phyloP scores from a whole-genome alignment of 2,113 vertebrate species.

The western clawed frog (Xenopus tropicalis) region DNA sequence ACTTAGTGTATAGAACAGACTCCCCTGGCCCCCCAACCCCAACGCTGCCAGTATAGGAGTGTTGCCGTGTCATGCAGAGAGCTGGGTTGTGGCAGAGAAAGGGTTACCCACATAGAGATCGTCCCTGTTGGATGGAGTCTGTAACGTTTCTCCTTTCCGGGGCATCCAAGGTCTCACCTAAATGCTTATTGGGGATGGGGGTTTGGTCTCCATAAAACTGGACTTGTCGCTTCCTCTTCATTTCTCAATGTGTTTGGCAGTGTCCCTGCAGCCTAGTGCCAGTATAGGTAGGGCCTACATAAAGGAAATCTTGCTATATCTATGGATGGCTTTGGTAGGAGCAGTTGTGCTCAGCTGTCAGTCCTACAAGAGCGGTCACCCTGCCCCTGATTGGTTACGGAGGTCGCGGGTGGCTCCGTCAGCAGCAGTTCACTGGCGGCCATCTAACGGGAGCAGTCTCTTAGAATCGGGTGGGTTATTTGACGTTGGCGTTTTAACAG shows the following conservation, averaged over 20 bases:
- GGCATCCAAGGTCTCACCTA: not conserved
- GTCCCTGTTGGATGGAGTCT: not conserved
- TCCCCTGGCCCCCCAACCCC: not conserved
- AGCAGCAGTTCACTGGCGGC: not conserved
- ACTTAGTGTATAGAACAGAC: constrained; percentile 14
- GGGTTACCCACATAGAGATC: no score
- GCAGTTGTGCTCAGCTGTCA: not conserved
- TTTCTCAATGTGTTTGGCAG: not conserved
- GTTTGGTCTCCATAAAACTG: not conserved
- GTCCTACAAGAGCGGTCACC: not conserved
- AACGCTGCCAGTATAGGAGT: not conserved
- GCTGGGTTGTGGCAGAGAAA: not conserved
- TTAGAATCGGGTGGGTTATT: not conserved
- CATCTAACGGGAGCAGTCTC: constrained; percentile 8
- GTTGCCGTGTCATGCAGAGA: not conserved
- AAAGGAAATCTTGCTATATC: constrained; percentile 9
- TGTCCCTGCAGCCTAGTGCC: not conserved
- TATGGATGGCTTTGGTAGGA: not conserved
- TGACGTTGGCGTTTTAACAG: constrained; percentile 59
- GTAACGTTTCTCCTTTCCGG: not conserved
- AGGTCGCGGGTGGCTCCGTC: not conserved
- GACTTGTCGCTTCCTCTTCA: not conserved
- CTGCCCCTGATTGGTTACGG: not conserved
- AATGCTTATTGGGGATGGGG: not conserved
- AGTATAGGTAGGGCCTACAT: not conserved